Evolutionary conservation across 1,140 invertebrate species (phyloP), one percentile per base, ranked within the genome.

Genomic region (Ceratitis capitata): DNA sequence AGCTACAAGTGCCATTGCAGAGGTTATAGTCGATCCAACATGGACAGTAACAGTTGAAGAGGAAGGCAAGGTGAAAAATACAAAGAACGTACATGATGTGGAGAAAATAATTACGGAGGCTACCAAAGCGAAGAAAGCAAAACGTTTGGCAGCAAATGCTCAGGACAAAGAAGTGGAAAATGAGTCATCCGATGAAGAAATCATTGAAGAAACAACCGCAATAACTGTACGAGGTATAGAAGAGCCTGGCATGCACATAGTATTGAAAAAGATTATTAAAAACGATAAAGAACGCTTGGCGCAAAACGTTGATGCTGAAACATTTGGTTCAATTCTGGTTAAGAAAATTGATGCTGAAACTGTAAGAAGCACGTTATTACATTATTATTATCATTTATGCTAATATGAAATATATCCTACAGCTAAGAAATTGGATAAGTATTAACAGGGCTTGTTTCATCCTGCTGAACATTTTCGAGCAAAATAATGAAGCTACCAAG

Each of bases 211-310:
- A 90, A 90, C 74, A 51, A 39, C 85, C 12, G 69, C 86, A 14
- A 47, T 64, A 29, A 82, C 58, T 32, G 87, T 88, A 1, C 47
- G 61, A 10, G 94, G 94, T 10, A 93, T 98, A n/a, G 97, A 98
- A 92, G 94, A 97, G 91, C 91, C 95, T 0, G 96, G 96, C 16
- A 93, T 97, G 85, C 96, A 97, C 91, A 94, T 96, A 93, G 94
- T 95, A 49, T 89, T 98, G 3, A 98, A 98, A 87, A 97, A 97
- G 92, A 92, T 98, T 19, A 94, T 97, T 23, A 92, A 94, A 83
- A 91, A 95, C 83, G 96, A 97, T 87, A 93, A 93, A 83, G 88
- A 92, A 2, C 90, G 93, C 7, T 3, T 86, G 5, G 29, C 64
- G 9, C 35, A 87, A 23, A 86, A 90, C 78, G 91, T 89, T 39